Evolutionary conservation across 2,113 vertebrate genomes (phyloP), one percentile per base, ranked within the genome.

Genomic region (Heteronetta atricapilla): DNA sequence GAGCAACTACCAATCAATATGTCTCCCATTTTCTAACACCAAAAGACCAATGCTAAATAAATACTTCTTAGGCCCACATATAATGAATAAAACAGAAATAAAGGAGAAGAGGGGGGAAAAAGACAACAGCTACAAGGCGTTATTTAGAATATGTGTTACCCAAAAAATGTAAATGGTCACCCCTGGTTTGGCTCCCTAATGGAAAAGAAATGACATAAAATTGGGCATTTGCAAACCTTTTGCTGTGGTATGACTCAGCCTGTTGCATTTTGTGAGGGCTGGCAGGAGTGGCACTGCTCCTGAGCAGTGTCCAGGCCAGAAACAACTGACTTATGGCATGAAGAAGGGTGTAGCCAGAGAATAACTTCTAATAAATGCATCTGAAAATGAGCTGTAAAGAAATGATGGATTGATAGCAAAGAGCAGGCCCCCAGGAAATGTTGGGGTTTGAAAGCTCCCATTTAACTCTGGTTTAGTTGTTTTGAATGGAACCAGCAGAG

Each of bases 191-290:
- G n/a, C 76, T 90, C 76, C 67, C 67, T 66, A 53, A 93, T 82
- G 58, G 74, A 95, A 96, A 85, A 92, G 59, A 79, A 95, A 36
- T 44, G 79, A 82, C 31, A 53, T 36, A 19, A 94, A 96, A 96
- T 80, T 77, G 88, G 46, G 88, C 92, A 93, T 82, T 92, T 89
- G 87, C 48, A 82, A 90, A 62, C 17, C 31, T 88, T 95, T 84
- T 67, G 59, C 92, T 88, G 81, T 86, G 59, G 81, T 82, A 59
- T 86, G 88, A 50, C 87, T 96, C 89, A 93, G 91, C 58, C 92
- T 40, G 91, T 89, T 97, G 76, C 77, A 42, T 92, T 97, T 84
- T 94, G 94, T 82, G 78, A 91, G 89, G 62, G 67, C 77, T 93
- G 94, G 83, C 75, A 87, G 68, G 36, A 92, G 63, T 79, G 86